Conservation (phyloP, 2,888 invertebrate species). For the Pogonocherus hispidulus region DNA sequence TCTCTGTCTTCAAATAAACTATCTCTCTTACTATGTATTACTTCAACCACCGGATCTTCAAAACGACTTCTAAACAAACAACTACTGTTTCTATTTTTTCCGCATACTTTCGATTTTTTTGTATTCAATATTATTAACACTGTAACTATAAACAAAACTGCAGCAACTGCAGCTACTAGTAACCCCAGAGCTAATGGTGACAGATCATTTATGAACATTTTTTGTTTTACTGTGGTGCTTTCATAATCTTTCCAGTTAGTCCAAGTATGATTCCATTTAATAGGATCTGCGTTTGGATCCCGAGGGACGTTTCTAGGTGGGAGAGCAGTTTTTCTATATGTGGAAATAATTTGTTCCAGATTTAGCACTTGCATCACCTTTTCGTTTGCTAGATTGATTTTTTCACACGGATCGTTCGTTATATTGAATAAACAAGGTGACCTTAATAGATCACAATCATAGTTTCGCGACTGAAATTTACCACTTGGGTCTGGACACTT, state of each 20-base stretch:
- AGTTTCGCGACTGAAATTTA: conserved; percentile 55
- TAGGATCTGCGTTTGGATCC: conserved; percentile 71
- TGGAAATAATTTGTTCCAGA: conserved; percentile 68
- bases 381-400: conserved; percentile 67
- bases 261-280: conserved; percentile 72
- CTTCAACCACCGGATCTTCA: conserved; percentile 47
- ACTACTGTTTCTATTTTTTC: conserved; percentile 3
- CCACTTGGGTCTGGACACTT: conserved; percentile 54
- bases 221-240: conserved; percentile 61
- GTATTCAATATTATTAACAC: conserved; percentile 52
- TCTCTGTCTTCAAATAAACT: conserved; percentile 57
- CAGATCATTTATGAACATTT: conserved; percentile 52
- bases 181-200: conserved; percentile 61
- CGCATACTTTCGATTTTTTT: conserved; percentile 30
- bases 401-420: conserved; percentile 71
- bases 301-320: conserved; percentile 68
- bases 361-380: conserved; percentile 65
- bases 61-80: conserved; percentile 43
- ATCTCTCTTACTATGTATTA: conserved; percentile 43
- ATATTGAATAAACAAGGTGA: conserved; percentile 71
- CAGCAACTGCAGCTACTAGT: conserved; percentile 60
- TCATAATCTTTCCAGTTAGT: conserved; percentile 73
- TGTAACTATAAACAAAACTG: conserved; percentile 57
- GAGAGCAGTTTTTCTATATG: conserved; percentile 66
- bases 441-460: conserved; percentile 61